Percentiles rank a stretch among this genome's conserved stretches.
Conservation (phyloP, 2,113 vertebrate genomes). For the Panurus biarmicus region DNA sequence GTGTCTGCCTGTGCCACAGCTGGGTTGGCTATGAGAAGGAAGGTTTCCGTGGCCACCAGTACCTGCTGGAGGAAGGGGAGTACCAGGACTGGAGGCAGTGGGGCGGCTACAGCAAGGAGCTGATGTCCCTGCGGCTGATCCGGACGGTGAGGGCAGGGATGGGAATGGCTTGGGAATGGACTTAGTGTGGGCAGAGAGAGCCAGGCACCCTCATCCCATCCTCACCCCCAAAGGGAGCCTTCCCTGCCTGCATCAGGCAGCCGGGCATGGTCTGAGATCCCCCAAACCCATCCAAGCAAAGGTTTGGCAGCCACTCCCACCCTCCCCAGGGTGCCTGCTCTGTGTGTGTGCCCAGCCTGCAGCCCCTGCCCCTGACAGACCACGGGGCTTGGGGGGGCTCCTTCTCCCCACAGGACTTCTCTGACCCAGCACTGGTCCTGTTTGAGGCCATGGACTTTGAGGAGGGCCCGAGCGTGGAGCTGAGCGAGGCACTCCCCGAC, state of each 20-base stretch:
- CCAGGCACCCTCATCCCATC: not conserved
- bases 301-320: not conserved
- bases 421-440: conserved; percentile 78
- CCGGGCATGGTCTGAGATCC: not conserved
- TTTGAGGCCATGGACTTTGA: conserved; percentile 77
- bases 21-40: conserved; percentile 96
- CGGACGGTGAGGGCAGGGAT: conserved; percentile 77
- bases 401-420: conserved; percentile 78
- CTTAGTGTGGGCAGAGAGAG: not conserved
- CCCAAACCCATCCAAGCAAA: not conserved
- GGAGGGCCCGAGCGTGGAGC: conserved; percentile 77
- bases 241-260: not conserved
- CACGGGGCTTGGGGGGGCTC: not conserved
- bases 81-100: conserved; percentile 88
- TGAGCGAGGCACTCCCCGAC: conserved; percentile 81
- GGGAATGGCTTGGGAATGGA: rapidly evolving
- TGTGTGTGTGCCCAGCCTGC: rapidly evolving
- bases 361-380: not conserved
- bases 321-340: not conserved
- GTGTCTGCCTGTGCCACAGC: conserved; percentile 48
- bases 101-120: conserved; percentile 79
- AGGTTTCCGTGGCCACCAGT: conserved; percentile 91
- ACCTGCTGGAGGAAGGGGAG: conserved; percentile 94
- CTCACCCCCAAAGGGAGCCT: not conserved
- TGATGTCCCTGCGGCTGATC: conserved; percentile 84